phyloP scores from a whole-genome alignment of 2,888 invertebrate genomes.

The Eupithecia dodoneata region DNA sequence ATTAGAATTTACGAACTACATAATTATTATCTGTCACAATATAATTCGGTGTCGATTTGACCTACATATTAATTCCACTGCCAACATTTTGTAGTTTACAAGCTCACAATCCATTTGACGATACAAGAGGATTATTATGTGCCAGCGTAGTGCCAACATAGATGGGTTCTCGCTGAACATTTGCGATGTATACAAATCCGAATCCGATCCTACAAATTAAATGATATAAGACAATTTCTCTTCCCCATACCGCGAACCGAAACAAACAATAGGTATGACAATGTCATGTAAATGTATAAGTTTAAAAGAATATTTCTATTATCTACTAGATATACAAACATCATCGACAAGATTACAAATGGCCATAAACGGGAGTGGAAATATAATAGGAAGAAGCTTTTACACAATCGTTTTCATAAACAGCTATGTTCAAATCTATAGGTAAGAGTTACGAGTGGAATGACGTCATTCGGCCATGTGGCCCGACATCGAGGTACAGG shows the following conservation, averaged over 20 bases:
- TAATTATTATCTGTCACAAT: constrained; percentile 20
- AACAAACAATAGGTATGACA: background rate
- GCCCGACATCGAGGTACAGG: constrained; percentile 52
- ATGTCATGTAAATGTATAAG: background rate
- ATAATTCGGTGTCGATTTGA: constrained; percentile 10
- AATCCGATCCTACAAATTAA: background rate
- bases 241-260: background rate
- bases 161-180: background rate
- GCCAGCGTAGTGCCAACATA: background rate
- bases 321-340: background rate
- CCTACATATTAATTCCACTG: constrained; percentile 15
- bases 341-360: background rate
- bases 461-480: constrained; percentile 65
- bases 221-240: background rate
- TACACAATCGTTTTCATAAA: constrained; percentile 7
- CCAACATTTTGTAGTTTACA: constrained; percentile 22
- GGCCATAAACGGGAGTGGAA: background rate
- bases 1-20: constrained; percentile 29
- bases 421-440: constrained; percentile 4
- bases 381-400: background rate
- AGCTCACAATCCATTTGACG: constrained; percentile 16
- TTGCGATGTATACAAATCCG: background rate
- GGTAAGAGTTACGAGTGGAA: constrained; percentile 28
- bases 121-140: background rate
- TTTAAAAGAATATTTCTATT: background rate